Evolutionary conservation across 2,888 invertebrate genomes (phyloP).

Genomic region (Orchesellides sinensis): DNA sequence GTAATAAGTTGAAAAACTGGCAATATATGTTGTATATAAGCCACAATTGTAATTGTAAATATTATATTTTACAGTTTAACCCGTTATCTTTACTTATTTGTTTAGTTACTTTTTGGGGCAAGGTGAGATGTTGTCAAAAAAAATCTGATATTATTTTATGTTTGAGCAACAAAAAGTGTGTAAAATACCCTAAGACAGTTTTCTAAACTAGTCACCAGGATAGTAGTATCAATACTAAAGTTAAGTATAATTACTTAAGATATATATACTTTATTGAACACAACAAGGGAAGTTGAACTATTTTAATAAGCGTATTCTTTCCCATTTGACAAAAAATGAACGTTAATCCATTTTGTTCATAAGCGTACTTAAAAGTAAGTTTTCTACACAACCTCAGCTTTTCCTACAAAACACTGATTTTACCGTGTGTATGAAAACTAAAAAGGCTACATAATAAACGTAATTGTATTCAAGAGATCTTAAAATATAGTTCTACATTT

Average conservation of each 20-base stretch:
- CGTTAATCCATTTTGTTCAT: constrained; percentile 65
- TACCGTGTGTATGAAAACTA: not conserved
- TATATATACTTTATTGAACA: constrained; percentile 42
- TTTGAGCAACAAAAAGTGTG: constrained; percentile 40
- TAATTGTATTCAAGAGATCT: constrained; percentile 16
- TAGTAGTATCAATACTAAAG: not conserved
- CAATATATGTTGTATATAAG: constrained; percentile 12
- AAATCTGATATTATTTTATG: constrained; percentile 1
- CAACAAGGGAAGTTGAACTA: constrained; percentile 28
- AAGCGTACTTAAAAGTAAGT: constrained; percentile 50
- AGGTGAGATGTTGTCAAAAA: constrained; percentile 19
- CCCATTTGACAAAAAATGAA: constrained; percentile 62
- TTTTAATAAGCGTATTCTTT: constrained; percentile 65
- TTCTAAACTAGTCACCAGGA: constrained; percentile 26
- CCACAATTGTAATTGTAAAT: constrained; percentile 49
- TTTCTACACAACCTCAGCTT: not conserved
- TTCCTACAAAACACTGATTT: not conserved
- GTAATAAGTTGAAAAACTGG: constrained; percentile 45
- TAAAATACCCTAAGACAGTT: constrained; percentile 29
- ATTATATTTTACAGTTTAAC: not conserved
- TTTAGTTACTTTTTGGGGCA: constrained; percentile 30
- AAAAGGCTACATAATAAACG: constrained; percentile 3
- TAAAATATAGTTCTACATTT: not conserved
- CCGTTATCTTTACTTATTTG: not conserved
- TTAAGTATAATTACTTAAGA: constrained; percentile 3